Conservation (phyloP, 2,113 vertebrate genomes). For the Carassius auratus region DNA sequence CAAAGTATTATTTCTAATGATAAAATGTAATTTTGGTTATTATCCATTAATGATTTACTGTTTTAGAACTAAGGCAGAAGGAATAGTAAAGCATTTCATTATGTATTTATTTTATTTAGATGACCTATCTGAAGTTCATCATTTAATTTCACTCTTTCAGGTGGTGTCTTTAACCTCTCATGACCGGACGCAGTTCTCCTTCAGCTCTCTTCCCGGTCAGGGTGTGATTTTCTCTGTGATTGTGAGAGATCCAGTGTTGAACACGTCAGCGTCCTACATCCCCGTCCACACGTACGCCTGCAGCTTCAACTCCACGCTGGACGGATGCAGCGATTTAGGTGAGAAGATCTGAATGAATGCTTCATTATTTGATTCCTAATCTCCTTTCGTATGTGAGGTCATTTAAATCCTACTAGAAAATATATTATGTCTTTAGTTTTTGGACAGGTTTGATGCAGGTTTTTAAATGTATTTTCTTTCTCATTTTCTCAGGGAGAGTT, state of each 20-base stretch:
- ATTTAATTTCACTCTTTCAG: slow-evolving; percentile 65
- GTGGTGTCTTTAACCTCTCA: slow-evolving; percentile 77
- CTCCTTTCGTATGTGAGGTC: neutral
- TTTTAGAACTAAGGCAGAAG: no score
- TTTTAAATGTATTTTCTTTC: neutral
- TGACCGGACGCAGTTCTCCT: slow-evolving; percentile 77
- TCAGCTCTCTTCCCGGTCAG: slow-evolving; percentile 87
- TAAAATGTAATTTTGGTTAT: no score
- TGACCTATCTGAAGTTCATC: neutral
- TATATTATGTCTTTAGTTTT: neutral
- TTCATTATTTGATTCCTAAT: neutral
- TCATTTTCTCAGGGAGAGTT: slow-evolving; percentile 75
- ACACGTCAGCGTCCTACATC: slow-evolving; percentile 87
- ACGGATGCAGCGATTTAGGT: slow-evolving; percentile 84
- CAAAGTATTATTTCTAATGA: no score
- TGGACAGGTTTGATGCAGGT: neutral
- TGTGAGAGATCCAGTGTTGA: slow-evolving; percentile 85
- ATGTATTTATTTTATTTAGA: no score
- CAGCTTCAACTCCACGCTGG: slow-evolving; percentile 78
- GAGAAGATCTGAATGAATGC: slow-evolving; percentile 22
- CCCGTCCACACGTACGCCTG: slow-evolving; percentile 92
- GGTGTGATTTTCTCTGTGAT: slow-evolving; percentile 91
- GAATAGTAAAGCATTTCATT: no score
- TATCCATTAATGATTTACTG: no score
- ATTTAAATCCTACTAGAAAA: neutral